Evolutionary conservation across 1,140 invertebrate species (phyloP), one percentile per base, ranked within the genome.

Genomic region (Euura lappo): DNA sequence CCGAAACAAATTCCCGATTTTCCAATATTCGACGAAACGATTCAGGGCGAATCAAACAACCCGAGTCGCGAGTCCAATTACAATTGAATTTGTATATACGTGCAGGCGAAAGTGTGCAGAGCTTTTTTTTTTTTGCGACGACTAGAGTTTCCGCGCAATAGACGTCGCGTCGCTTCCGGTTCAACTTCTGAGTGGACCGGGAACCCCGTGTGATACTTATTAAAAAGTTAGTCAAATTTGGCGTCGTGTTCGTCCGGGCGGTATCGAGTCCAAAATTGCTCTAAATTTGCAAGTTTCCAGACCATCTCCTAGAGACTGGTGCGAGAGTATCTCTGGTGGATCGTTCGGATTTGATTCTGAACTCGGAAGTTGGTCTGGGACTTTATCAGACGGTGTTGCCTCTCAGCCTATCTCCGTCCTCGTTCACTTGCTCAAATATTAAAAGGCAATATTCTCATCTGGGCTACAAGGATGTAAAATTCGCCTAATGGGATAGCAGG

Each of bases 201-300:
- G 7, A 8, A 44, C 66, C 66, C 4, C 13, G 5, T 44, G 66
- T 68, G 66, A 68, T 68, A 68, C 66, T 68, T 42, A 10, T 44
- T 7, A 10, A 44, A 44, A 68, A 68, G 11, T 68, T 68, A 42
- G 66, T 68, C 66, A n/a, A 68, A 68, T 42, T 68, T 68, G 4
- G 51, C 51, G 51, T 6, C 51, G 3, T 8, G 51, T 11, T 28
- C 28, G 51, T 60, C 6, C 51, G 51, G 51, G 51, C 51, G 51
- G 13, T 60, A 60, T 60, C 51, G 51, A 60, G 3, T 60, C 51
- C 51, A 60, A 60, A 60, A 60, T 60, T 60, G 51, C 51, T 60
- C 3, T 8, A 60, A 60, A 60, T n/a, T 11, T n/a, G 51, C 51
- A 60, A 60, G 51, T 60, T 60, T 60, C 51, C 8, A 3, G 8